Base-by-base conservation (phyloP, 2,888 invertebrate genomes). In the Drosophila stalkeri region DNA sequence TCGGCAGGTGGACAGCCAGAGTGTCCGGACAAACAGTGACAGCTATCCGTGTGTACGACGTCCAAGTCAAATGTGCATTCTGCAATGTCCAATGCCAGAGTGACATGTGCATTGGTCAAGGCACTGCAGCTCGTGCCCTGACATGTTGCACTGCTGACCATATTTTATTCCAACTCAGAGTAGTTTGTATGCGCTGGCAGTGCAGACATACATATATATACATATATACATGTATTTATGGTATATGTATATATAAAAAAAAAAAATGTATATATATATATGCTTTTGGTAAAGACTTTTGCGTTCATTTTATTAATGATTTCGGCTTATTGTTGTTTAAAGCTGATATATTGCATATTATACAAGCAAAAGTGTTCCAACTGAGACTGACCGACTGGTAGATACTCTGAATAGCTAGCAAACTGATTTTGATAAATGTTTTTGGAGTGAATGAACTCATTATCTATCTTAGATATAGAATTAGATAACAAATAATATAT, bases 31-130 rank as follows among this genome's bases (percentile, higher is more conserved):
- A 49, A 47, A 64, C 46, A 75, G 74, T 64, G 74, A 73, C 61
- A 73, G 59, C 60, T 33, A 33, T 41, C 61, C 66, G 52, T 43
- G 60, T 74, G 75, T 66, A 57, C 67, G 14, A n/a, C 59, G 75
- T 75, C 54, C 73, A 44, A 64, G 76, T 65, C 75, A 76, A 65
- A 65, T 75, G 75, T 70, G 52, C 64, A 55, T 49, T 37, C 57
- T 64, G 35, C 60, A 57, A 47, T 71, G 77, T 75, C 71, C 76
- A 64, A 60, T 63, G 71, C 46, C 56, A 63, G 20, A 37, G 60
- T 63, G 75, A 59, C 65, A 70, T 75, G 63, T 65, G 68, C 68
- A 56, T 61, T 49, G 63, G 75, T 57, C 64, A 61, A 68, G 59
- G 41, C 67, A 44, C 27, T 52, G 59, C 54, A 41, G 4, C 59